A percentile compares a stretch with the other conserved stretches of the same genome.
These are phyloP conservation scores for Trematomus loennbergii DNA, from an alignment of 2,113 vertebrate genomes.

Conservation along the genomic window DNA sequence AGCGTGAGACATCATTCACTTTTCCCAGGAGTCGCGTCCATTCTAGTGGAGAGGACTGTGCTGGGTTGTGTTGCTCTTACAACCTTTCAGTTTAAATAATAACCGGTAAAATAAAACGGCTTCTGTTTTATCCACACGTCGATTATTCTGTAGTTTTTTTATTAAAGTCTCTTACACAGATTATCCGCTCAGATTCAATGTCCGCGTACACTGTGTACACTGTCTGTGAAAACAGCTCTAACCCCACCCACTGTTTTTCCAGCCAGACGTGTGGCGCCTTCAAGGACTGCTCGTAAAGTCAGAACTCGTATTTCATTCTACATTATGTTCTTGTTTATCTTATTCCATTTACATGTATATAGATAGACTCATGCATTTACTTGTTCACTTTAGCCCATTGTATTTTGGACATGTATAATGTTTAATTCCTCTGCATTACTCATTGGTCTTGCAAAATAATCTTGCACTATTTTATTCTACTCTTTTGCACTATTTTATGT, in stretches of 20 bases:
- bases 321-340: too few species aligned
- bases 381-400: too few species aligned
- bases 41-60: conserved; percentile 16
- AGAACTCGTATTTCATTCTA: background rate
- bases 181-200: background rate
- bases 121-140: background rate
- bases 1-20: conserved; percentile 25
- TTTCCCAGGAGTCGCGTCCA: conserved; percentile 58
- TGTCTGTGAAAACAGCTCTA: background rate
- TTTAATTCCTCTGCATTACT: too few species aligned
- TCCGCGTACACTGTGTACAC: conserved; percentile 23
- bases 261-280: conserved; percentile 35
- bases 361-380: too few species aligned
- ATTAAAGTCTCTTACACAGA: background rate
- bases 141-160: background rate
- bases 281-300: conserved; percentile 34
- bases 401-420: too few species aligned
- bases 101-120: background rate
- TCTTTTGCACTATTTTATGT: too few species aligned
- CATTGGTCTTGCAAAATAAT: too few species aligned
- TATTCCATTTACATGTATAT: too few species aligned
- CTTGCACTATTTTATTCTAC: too few species aligned
- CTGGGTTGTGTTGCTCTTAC: background rate
- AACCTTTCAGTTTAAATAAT: background rate
- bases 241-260: conserved; percentile 54